A percentile compares a stretch with the other conserved stretches of the same genome.
Conservation (phyloP, 2,113 vertebrate genomes). For the Arothron firmamentum region DNA sequence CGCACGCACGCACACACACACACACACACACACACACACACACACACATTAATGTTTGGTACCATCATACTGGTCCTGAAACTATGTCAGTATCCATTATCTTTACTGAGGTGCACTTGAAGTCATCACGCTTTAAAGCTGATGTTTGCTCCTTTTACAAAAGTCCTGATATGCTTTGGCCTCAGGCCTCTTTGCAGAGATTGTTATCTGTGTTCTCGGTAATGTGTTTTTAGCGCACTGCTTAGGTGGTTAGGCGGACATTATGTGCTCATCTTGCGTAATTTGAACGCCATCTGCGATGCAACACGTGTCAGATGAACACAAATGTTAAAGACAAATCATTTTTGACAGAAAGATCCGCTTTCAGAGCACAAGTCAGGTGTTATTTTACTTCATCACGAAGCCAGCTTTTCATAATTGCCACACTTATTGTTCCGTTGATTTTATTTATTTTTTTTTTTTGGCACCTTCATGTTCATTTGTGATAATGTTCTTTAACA, state of each 20-base stretch:
- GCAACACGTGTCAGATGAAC: constrained; percentile 49
- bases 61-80: background rate
- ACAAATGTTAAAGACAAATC: constrained; percentile 22
- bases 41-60: background rate
- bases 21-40: constrained; percentile 8
- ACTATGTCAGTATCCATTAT: background rate
- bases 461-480: background rate
- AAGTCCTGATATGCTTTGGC: background rate
- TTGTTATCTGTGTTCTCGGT: constrained; percentile 5
- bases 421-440: no score
- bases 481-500: constrained; percentile 8
- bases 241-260: constrained; percentile 25
- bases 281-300: constrained; percentile 52
- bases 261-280: constrained; percentile 36
- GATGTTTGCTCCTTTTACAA: background rate
- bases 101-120: constrained; percentile 1
- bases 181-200: background rate
- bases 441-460: background rate
- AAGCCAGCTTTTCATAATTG: background rate
- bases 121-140: background rate
- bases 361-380: no score
- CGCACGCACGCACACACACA: constrained; percentile 1
- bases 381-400: background rate
- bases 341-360: no score
- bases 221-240: constrained; percentile 27